phyloP scores from a whole-genome alignment of 37 sponge, comb jelly and placozoan species.

The Beroe ovata region DNA sequence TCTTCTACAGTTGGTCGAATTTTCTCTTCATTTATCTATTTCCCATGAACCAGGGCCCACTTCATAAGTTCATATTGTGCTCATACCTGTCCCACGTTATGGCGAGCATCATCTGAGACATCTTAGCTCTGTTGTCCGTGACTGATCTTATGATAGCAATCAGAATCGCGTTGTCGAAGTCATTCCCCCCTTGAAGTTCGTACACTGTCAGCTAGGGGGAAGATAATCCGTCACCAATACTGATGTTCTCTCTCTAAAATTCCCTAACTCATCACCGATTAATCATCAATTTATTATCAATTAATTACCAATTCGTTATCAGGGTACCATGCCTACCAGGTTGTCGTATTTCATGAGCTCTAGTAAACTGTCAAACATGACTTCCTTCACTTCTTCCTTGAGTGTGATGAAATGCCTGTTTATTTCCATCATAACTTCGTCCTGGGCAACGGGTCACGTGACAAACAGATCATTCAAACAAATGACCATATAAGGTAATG shows the following conservation, averaged over 20 bases:
- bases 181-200: slow-evolving; percentile 13
- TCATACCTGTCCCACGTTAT: slow-evolving; percentile 35
- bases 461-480: not conserved
- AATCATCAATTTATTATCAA: not conserved
- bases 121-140: not conserved
- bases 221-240: not conserved
- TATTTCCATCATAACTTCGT: slow-evolving; percentile 45
- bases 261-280: not conserved
- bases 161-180: not conserved
- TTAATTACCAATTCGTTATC: too few relatives aligned
- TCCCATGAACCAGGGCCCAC: too few relatives aligned
- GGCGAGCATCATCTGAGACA: slow-evolving; percentile 59
- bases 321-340: not conserved
- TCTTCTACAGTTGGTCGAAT: too few relatives aligned
- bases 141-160: not conserved
- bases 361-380: not conserved
- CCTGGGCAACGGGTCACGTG: not conserved
- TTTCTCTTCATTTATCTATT: too few relatives aligned
- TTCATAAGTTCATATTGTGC: too few relatives aligned
- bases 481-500: not conserved
- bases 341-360: slow-evolving; percentile 17
- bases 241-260: not conserved
- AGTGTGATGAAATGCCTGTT: not conserved
- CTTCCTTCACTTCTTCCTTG: slow-evolving; percentile 6
- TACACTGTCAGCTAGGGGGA: slow-evolving; percentile 51